Evolutionary conservation across 1,140 invertebrate genomes (phyloP).

Genomic region (Procambarus virginalis): DNA sequence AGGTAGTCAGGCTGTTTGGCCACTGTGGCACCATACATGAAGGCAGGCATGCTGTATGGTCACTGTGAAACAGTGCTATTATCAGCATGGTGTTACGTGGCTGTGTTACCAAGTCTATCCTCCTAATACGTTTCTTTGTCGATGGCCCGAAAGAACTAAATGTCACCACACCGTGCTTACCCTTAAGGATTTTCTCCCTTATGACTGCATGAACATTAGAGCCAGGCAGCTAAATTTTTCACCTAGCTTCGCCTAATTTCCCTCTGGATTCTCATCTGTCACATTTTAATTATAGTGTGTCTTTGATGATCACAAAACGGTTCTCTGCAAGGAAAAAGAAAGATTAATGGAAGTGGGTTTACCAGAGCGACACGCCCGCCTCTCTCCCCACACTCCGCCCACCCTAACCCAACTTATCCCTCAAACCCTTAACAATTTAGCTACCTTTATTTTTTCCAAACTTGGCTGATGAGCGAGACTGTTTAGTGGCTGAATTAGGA

Average conservation of each 20-base stretch:
- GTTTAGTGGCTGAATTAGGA: not conserved
- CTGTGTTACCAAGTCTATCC: not conserved
- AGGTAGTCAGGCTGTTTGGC: not conserved
- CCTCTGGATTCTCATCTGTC: constrained; percentile 20
- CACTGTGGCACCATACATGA: not conserved
- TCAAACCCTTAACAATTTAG: not conserved
- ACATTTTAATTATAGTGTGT: constrained; percentile 42
- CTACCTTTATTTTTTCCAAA: not conserved
- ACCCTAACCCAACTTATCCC: not conserved
- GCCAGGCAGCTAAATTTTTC: constrained; percentile 15
- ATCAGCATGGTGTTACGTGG: not conserved
- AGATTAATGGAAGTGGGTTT: constrained; percentile 24
- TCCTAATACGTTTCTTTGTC: not conserved
- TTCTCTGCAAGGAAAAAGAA: constrained; percentile 12
- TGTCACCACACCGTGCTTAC: not conserved
- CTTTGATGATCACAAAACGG: constrained; percentile 43
- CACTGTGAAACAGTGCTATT: not conserved
- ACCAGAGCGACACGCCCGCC: not conserved
- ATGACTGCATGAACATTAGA: not conserved
- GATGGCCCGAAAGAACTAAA: not conserved
- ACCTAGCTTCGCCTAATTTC: constrained; percentile 38
- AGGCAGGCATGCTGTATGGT: not conserved
- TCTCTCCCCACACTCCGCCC: not conserved
- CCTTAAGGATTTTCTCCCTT: not conserved
- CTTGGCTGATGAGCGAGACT: not conserved